Evolutionary conservation across 2,797 vertebrate species (phyloP), one percentile per base, ranked within the genome.

Genomic region (Sebastes nivosus): DNA sequence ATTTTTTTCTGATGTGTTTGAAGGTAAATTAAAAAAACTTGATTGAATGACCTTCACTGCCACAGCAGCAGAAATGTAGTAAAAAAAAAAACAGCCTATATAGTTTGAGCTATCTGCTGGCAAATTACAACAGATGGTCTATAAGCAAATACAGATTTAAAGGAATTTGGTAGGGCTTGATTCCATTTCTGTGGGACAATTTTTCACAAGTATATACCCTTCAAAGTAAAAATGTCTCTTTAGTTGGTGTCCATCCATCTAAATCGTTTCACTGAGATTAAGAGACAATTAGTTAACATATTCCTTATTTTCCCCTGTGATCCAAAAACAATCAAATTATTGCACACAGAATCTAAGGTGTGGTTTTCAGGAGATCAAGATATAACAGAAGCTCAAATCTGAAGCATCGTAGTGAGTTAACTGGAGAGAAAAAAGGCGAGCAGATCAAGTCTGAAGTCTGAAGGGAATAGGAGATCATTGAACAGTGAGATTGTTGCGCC

Each of bases 111-210:
- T 27, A 4, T 20, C 11, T 20, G 20, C 11, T 50, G 64, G 7
- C 0, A 38, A 64, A 8, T 61, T 12, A 12, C 29, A 27, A 0
- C 3, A 46, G 25, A 12, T 27, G 9, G 3, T 13, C n/a, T 8
- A 38, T 14, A 22, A 38, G 29, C 6, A 34, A 63, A 63, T 13
- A 60, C 18, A 25, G 54, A 25, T 66, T 46, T 20, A 27, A 57
- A 57, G 2, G 1, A 29, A n/a, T 29, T 2, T 29, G 36, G 3
- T 8, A 6, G 0, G 38, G 4, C 9, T 8, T 3, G 0, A 27
- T 55, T 25, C 16, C 22, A 6, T 29, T 59, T 13, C 7, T n/a
- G 11, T n/a, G 22, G 8, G 6, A 20, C 12, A 55, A 24, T 9
- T 60, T 10, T 29, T 60, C 27, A 60, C 14, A 20, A 66, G 16